Base-by-base conservation (phyloP, 2,797 vertebrate genomes). In the Pagetopsis macropterus region DNA sequence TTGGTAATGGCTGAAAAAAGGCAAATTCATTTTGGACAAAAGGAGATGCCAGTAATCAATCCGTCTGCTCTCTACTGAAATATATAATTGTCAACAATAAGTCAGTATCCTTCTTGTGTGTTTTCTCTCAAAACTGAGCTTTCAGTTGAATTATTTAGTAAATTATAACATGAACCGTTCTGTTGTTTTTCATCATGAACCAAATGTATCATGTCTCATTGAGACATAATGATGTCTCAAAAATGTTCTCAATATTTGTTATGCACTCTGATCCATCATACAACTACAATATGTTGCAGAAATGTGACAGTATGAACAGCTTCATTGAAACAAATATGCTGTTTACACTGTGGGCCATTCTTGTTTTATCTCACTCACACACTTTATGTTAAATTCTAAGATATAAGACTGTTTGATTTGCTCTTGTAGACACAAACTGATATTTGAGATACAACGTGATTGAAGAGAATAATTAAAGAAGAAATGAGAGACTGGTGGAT, bases 311-410 rank as follows among this genome's bases (percentile, higher is more conserved):
- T 23, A 19, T 57, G 9, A 65, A 51, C 44, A 16, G 9, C 21
- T 59, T 66, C 3, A 51, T 16, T 60, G 31, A 71, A 52, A 75
- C 7, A 0, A 69, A 76, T 81, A 45, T 66, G 13, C 21, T 70
- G 15, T 72, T 65, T 48, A 54, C 41, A 58, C 54, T 52, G 16
- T 62, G 52, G 7, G 9, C 7, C 7, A 37, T 16, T 56, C 1
- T 3, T 45, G 50, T 52, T 27, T 64, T 49, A 5, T 45, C 10
- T 49, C 40, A 43, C 46, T 51, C 64, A 52, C 9, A 44, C 27
- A 33, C 12, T 70, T 73, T 58, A 40, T 75, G 57, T 77, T 61
- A 64, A 13, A 51, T 65, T 58, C 65, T 61, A 65, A 9, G 41
- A 48, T 75, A 56, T 14, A 27, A 50, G 33, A 69, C 15, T 41